Evolutionary conservation across 2,797 vertebrate genomes (phyloP).

Genomic region (Onychomys torridus): DNA sequence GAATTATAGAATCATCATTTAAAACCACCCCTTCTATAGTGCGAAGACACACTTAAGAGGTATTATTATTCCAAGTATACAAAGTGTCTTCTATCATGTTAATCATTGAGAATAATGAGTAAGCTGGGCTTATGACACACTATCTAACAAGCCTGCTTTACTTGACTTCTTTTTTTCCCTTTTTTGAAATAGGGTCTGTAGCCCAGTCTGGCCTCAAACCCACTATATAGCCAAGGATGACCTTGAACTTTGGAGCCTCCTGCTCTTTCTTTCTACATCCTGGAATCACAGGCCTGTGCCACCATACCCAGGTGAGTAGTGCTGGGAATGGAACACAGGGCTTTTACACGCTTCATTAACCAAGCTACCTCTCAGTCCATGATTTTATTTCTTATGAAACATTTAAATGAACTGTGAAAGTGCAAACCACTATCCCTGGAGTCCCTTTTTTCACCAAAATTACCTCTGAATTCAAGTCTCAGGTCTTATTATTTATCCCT

Average conservation of each 20-base stretch:
- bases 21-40: background rate
- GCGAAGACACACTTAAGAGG: background rate
- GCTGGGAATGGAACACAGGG: background rate
- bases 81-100: background rate
- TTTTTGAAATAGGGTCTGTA: background rate
- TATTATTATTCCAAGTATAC: conserved; percentile 19
- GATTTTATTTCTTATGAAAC: background rate
- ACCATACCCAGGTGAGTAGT: background rate
- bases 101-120: conserved; percentile 45
- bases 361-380: background rate
- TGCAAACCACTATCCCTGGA: background rate
- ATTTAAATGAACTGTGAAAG: background rate
- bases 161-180: background rate
- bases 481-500: background rate
- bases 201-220: background rate
- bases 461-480: background rate
- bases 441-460: background rate
- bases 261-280: background rate
- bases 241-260: background rate
- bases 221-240: background rate
- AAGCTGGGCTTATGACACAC: background rate
- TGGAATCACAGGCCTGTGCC: background rate
- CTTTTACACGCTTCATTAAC: background rate
- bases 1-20: conserved; percentile 6
- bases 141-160: background rate